Conservation (phyloP, 2,797 vertebrate species). For the Muraenolepis orangiensis region DNA sequence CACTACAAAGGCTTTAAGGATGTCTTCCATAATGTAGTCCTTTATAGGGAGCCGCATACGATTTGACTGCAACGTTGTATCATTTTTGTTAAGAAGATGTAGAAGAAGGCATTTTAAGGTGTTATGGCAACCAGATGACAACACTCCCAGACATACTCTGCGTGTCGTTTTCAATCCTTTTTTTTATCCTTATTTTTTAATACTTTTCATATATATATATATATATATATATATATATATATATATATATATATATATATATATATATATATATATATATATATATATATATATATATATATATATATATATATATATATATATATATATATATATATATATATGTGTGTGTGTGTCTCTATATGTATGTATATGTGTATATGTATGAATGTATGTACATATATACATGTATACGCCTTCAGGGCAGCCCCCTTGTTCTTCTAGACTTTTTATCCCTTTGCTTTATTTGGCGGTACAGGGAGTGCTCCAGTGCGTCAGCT, state of each 20-base stretch:
- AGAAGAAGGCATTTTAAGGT: constrained; percentile 10
- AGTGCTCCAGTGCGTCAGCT: not conserved
- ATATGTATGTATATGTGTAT: too few relatives aligned
- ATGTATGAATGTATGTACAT: too few relatives aligned
- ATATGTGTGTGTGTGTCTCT: too few relatives aligned
- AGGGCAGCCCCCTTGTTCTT: too few relatives aligned
- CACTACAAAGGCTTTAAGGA: constrained; percentile 6
- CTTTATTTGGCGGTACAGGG: not conserved
- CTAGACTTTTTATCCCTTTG: too few relatives aligned
- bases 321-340: too few relatives aligned
- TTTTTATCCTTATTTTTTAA: not conserved
- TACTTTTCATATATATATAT: not conserved
- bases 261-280: too few relatives aligned
- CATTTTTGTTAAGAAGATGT: constrained; percentile 10
- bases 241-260: too few relatives aligned
- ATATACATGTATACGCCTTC: too few relatives aligned
- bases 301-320: too few relatives aligned
- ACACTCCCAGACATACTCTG: constrained; percentile 28
- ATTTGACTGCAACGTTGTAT: not conserved
- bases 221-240: too few relatives aligned
- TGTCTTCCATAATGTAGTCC: not conserved
- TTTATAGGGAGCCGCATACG: not conserved
- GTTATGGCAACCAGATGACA: constrained; percentile 20
- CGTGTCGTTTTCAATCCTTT: not conserved
- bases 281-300: too few relatives aligned